A percentile compares a stretch with the other conserved stretches of the same genome.
Evolutionary conservation across 2,888 invertebrate genomes (phyloP).

Genomic region (Lobophora halterata): DNA sequence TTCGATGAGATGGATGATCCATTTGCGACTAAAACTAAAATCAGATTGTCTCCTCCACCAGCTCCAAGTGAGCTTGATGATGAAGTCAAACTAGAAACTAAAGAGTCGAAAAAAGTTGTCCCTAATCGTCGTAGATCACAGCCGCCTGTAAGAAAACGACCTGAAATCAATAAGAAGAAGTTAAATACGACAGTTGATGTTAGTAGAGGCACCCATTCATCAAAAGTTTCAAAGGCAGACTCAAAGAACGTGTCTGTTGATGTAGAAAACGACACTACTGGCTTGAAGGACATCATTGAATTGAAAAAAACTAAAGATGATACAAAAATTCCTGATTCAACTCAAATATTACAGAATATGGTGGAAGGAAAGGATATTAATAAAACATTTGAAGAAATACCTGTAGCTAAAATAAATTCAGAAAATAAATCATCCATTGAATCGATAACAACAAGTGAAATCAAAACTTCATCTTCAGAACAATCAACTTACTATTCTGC

Average conservation of each 20-base stretch:
- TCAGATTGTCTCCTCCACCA: constrained; percentile 54
- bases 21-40: constrained; percentile 64
- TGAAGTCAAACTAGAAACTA: constrained; percentile 23
- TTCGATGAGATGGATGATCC: constrained; percentile 69
- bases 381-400: too few species aligned
- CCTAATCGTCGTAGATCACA: constrained; percentile 52
- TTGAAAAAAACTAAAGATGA: constrained; percentile 7
- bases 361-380: constrained; percentile 6
- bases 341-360: constrained; percentile 10
- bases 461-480: constrained; percentile 51
- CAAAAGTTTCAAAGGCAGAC: constrained; percentile 5
- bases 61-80: constrained; percentile 28
- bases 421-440: constrained; percentile 18
- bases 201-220: constrained; percentile 16
- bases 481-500: constrained; percentile 51
- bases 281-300: not conserved
- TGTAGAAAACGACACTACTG: not conserved
- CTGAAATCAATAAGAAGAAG: constrained; percentile 39
- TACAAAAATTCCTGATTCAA: constrained; percentile 6
- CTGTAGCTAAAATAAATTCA: constrained; percentile 2
- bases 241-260: not conserved
- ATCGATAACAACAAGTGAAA: constrained; percentile 25
- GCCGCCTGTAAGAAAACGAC: constrained; percentile 43
- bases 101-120: constrained; percentile 29
- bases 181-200: constrained; percentile 42